phyloP scores from a whole-genome alignment of 2,888 invertebrate genomes.

The Urechis unicinctus region DNA sequence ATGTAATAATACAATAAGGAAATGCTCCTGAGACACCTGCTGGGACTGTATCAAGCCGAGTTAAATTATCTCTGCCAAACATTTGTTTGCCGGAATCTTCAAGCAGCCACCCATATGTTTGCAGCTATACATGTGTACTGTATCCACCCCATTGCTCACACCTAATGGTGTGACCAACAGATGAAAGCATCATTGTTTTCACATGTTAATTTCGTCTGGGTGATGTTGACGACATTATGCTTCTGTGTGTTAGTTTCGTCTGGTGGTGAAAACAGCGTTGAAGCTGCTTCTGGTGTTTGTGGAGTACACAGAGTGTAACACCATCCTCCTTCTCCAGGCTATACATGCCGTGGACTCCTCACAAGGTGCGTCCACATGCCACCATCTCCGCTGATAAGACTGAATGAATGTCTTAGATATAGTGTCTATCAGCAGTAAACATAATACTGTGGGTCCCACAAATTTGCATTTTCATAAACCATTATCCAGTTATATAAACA shows the following conservation, averaged over 20 bases:
- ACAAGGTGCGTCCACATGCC: constrained; percentile 30
- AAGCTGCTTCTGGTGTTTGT: constrained; percentile 95
- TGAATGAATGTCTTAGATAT: neutral
- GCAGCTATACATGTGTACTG: too few species aligned
- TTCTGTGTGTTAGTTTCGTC: constrained; percentile 63
- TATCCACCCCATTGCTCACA: too few species aligned
- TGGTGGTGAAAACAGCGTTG: constrained; percentile 95
- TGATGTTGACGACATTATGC: neutral
- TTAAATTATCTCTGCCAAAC: too few species aligned
- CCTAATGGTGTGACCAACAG: too few species aligned
- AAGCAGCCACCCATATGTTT: too few species aligned
- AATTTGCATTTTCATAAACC: neutral
- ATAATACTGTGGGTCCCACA: neutral
- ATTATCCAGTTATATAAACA: too few species aligned
- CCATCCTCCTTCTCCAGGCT: constrained; percentile 82
- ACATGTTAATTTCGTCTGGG: neutral
- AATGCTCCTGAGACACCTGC: too few species aligned
- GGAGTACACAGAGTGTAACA: constrained; percentile 94
- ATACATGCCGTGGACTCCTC: constrained; percentile 64
- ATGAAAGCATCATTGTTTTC: too few species aligned
- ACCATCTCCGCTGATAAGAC: neutral
- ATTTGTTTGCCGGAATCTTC: too few species aligned
- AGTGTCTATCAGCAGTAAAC: neutral
- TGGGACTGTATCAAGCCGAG: too few species aligned
- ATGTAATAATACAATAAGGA: too few species aligned